Conservation (phyloP, 2,888 invertebrate species). For the Pammene aurita region DNA sequence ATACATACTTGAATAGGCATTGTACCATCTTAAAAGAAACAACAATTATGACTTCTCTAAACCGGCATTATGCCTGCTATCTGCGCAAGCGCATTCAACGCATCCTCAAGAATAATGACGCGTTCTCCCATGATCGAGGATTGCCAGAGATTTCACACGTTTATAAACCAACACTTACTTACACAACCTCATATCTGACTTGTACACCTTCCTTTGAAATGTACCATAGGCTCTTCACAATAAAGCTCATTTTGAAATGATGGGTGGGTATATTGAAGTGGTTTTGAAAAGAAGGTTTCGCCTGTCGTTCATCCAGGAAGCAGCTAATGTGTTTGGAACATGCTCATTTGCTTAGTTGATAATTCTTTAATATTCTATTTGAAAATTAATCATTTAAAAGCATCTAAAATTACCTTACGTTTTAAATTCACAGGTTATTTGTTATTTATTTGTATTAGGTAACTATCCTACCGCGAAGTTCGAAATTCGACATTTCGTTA, state of each 20-base stretch:
- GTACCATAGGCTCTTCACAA: neutral
- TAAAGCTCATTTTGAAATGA: neutral
- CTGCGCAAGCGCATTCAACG: conserved; percentile 2
- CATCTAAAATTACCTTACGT: neutral
- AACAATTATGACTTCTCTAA: conserved; percentile 11
- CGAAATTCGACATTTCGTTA: no score
- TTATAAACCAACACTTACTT: conserved; percentile 16
- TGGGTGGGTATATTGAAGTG: neutral
- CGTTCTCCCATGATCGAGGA: conserved; percentile 29
- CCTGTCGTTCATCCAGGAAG: conserved; percentile 30
- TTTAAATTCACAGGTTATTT: neutral
- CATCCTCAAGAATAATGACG: conserved; percentile 23
- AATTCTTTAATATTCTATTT: conserved; percentile 22
- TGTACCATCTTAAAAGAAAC: neutral
- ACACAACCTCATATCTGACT: neutral
- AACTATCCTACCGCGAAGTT: no score
- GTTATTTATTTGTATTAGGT: no score
- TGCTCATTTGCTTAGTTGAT: conserved; percentile 17
- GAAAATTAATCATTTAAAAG: conserved; percentile 20
- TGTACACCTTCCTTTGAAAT: neutral
- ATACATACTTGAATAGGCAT: no score
- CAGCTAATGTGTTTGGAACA: conserved; percentile 12
- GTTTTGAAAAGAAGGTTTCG: neutral
- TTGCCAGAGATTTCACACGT: conserved; percentile 27
- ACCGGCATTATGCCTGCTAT: conserved; percentile 27